Conservation (phyloP, 2,888 invertebrate species). For the Athalia rosae region DNA sequence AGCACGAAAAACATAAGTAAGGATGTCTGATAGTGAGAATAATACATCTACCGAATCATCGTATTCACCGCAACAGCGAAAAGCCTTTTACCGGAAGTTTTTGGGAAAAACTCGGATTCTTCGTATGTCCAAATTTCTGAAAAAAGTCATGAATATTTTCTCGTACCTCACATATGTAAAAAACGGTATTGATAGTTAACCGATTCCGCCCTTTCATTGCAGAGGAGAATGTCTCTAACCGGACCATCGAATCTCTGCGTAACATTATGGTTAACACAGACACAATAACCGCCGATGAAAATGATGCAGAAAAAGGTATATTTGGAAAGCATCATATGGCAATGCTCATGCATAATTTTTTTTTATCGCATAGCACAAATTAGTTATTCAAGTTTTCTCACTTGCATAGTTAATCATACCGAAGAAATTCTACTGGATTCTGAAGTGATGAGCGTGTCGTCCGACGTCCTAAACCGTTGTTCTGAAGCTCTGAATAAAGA, state of each 20-base stretch:
- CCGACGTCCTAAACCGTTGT: constrained; percentile 63
- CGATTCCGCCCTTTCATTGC: constrained; percentile 38
- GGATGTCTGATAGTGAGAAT: constrained; percentile 15
- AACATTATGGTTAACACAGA: constrained; percentile 62
- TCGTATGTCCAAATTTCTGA: constrained; percentile 1
- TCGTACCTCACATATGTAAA: too few relatives aligned
- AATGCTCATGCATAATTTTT: background rate
- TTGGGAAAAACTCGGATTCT: constrained; percentile 8
- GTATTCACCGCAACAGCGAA: constrained; percentile 26
- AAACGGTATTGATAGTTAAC: too few relatives aligned
- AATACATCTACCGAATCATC: constrained; percentile 13
- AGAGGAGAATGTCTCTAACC: constrained; percentile 58
- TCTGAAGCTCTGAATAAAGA: constrained; percentile 58
- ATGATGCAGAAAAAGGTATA: constrained; percentile 63
- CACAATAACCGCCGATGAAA: constrained; percentile 57
- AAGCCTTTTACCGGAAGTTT: background rate
- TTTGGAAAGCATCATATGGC: background rate
- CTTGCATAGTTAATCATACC: constrained; percentile 58
- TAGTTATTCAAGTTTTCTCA: constrained; percentile 14
- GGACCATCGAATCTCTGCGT: constrained; percentile 58
- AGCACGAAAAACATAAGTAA: too few relatives aligned
- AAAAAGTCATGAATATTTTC: too few relatives aligned
- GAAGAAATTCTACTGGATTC: constrained; percentile 68
- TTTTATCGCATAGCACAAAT: background rate
- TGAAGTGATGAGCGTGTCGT: constrained; percentile 65